Conservation (phyloP, 2,888 invertebrate species). For the Drosophila fulvimacula region DNA sequence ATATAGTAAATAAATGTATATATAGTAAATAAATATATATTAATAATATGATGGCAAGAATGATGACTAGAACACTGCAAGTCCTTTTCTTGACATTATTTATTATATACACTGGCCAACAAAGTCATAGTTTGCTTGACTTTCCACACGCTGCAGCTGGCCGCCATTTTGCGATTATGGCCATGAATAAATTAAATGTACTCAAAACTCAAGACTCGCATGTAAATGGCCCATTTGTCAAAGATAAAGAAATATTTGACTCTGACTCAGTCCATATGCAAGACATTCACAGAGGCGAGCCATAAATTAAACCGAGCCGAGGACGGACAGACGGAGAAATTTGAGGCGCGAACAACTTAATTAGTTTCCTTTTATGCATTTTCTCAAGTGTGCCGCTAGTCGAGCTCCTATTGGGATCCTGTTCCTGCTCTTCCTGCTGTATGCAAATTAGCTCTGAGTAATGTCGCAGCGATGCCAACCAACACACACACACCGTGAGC, state of each 20-base stretch:
- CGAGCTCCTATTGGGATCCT: constrained; percentile 33
- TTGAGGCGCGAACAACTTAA: constrained; percentile 83
- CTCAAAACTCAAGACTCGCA: constrained; percentile 36
- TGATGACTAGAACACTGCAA: no score
- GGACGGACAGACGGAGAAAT: constrained; percentile 50
- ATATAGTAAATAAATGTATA: no score
- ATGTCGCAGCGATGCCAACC: constrained; percentile 28
- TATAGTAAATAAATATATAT: no score
- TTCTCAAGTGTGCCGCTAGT: constrained; percentile 57
- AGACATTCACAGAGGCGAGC: constrained; percentile 59
- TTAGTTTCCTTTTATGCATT: constrained; percentile 79
- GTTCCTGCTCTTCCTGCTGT: constrained; percentile 27
- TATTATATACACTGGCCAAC: background rate
- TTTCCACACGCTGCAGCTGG: constrained; percentile 3
- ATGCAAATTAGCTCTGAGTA: constrained; percentile 71
- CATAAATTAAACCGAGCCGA: constrained; percentile 56
- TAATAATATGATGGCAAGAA: no score
- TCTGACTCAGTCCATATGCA: constrained; percentile 62
- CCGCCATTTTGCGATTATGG: constrained; percentile 20
- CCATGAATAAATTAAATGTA: constrained; percentile 67
- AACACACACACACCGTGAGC: constrained; percentile 37
- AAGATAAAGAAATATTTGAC: constrained; percentile 36
- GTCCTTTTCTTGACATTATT: no score
- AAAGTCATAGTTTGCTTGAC: background rate
- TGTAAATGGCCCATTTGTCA: constrained; percentile 76